Evolutionary conservation across 2,888 invertebrate species (phyloP).

Genomic region (Lepidocyrtinus sp.): DNA sequence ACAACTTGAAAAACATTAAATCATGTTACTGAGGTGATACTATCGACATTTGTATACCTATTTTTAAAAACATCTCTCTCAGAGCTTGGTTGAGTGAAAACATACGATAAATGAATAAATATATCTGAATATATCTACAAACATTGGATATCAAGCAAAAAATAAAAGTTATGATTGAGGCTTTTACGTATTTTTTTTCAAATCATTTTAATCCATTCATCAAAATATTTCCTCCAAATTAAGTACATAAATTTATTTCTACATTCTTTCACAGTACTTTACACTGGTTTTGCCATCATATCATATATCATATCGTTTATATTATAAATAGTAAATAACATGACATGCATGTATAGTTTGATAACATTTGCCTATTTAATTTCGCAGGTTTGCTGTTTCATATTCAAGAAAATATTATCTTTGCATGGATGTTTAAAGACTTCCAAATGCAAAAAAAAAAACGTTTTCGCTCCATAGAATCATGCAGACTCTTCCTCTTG

Average conservation of each 20-base stretch:
- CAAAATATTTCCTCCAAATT: not conserved
- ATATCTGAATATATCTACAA: not conserved
- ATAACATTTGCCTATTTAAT: no score
- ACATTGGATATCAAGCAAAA: not conserved
- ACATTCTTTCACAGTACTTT: no score
- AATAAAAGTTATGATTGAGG: not conserved
- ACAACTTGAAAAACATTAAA: no score
- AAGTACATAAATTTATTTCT: no score
- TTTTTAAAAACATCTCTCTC: slow-evolving; percentile 43
- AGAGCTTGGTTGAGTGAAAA: slow-evolving; percentile 51
- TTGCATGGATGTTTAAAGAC: no score
- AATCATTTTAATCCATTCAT: not conserved
- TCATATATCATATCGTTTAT: no score
- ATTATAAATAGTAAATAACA: no score
- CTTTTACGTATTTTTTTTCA: not conserved
- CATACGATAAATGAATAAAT: not conserved
- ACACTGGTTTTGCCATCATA: no score
- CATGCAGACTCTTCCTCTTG: slow-evolving; percentile 19
- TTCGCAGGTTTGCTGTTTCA: no score
- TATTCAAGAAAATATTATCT: no score
- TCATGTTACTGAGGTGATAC: not conserved
- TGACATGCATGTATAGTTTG: no score
- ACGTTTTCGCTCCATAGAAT: not conserved
- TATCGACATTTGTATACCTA: not conserved
- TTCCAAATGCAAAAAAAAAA: no score